Conservation (phyloP, 1,140 invertebrate genomes). For the Meloidogyne floridensis region DNA sequence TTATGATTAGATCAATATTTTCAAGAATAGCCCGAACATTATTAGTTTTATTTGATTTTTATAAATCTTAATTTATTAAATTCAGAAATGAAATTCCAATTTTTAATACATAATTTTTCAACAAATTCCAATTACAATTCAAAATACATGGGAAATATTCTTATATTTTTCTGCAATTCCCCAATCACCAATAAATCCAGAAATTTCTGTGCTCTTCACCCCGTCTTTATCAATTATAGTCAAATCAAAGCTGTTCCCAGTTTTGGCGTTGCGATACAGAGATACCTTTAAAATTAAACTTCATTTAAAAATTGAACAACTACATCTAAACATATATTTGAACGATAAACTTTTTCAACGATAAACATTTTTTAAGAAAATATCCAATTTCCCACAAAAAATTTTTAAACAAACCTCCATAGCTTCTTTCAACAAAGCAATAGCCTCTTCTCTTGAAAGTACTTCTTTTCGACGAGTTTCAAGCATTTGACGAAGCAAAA, state of each 20-base stretch:
- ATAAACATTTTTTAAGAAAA: too few species aligned
- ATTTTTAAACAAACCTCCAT: slow-evolving; percentile 7
- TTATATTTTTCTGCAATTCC: not conserved
- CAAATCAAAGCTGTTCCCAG: slow-evolving; percentile 53
- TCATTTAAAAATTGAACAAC: slow-evolving; percentile 19
- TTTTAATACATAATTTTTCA: not conserved
- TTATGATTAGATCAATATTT: too few species aligned
- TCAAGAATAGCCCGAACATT: too few species aligned
- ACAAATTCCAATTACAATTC: not conserved
- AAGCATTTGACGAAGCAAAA: slow-evolving; percentile 52
- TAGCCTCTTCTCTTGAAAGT: slow-evolving; percentile 46
- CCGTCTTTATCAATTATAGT: slow-evolving; percentile 39
- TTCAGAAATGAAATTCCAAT: not conserved
- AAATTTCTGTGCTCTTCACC: slow-evolving; percentile 8
- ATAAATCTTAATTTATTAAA: not conserved
- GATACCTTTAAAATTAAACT: slow-evolving; percentile 46
- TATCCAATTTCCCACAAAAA: too few species aligned
- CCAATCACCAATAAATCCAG: slow-evolving; percentile 5
- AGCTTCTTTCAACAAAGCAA: not conserved
- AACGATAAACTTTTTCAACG: too few species aligned
- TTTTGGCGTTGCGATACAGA: slow-evolving; percentile 52
- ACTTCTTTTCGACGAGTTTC: slow-evolving; percentile 23
- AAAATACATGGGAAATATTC: not conserved
- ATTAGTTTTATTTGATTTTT: too few species aligned
- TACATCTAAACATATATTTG: too few species aligned